Evolutionary conservation across 2,797 vertebrate species (phyloP).

Genomic region (Cheirogaleus major): DNA sequence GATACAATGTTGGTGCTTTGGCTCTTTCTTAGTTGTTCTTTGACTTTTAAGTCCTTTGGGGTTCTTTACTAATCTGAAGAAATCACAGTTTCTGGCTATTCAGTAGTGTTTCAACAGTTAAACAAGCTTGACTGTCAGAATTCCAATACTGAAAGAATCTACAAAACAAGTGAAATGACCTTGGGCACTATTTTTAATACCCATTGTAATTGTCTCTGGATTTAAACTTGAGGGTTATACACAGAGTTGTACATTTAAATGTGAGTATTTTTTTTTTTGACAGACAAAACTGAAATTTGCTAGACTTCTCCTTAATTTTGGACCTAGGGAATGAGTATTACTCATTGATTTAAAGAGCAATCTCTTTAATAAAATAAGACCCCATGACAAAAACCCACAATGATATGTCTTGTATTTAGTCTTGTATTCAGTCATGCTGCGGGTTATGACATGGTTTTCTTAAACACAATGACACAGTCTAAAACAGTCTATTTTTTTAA

Average conservation of each 20-base stretch:
- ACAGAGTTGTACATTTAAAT: conserved; percentile 24
- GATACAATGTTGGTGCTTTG: conserved; percentile 71
- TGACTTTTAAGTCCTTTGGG: conserved; percentile 81
- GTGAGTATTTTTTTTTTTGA: neutral
- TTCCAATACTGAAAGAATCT: conserved; percentile 66
- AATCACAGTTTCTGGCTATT: conserved; percentile 84
- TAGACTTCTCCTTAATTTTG: neutral
- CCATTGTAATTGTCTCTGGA: conserved; percentile 37
- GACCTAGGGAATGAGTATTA: neutral
- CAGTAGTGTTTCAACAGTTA: conserved; percentile 81
- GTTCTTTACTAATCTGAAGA: conserved; percentile 85
- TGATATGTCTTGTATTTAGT: neutral
- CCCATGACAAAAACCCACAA: neutral
- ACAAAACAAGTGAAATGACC: conserved; percentile 64
- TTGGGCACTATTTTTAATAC: conserved; percentile 49
- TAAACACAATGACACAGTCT: neutral
- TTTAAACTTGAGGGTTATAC: conserved; percentile 40
- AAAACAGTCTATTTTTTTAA: neutral
- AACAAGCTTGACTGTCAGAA: conserved; percentile 73
- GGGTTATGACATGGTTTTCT: neutral
- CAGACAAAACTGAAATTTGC: conserved; percentile 6
- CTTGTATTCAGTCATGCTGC: neutral
- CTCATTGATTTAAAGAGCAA: neutral
- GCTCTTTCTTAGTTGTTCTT: conserved; percentile 77
- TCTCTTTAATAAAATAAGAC: neutral